phyloP scores from a whole-genome alignment of 2,797 vertebrate genomes.

The Ctenochaetus hawaiiensis region DNA sequence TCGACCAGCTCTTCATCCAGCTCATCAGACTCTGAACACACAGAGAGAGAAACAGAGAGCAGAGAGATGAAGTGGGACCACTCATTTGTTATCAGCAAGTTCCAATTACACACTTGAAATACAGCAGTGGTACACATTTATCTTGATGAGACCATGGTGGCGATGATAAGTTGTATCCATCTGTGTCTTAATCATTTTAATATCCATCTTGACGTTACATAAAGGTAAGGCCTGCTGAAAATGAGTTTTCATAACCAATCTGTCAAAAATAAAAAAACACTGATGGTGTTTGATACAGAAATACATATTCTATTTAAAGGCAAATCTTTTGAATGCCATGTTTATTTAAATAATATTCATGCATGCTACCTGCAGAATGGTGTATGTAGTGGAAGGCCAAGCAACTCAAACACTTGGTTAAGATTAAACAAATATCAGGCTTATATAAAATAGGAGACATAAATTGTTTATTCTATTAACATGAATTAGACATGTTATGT shows the following conservation, averaged over 20 bases:
- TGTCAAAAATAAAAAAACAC: neutral
- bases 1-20: slow-evolving; percentile 87
- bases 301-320: neutral
- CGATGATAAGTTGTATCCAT: slow-evolving; percentile 19
- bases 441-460: neutral
- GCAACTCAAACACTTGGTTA: too few species aligned
- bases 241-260: neutral
- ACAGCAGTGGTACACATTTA: slow-evolving; percentile 9
- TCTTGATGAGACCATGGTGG: neutral
- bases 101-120: slow-evolving; percentile 14
- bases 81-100: slow-evolving; percentile 20
- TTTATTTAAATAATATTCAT: neutral
- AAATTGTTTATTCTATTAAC: neutral
- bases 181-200: slow-evolving; percentile 13
- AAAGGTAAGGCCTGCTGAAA: slow-evolving; percentile 3
- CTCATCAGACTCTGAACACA: slow-evolving; percentile 82
- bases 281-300: neutral
- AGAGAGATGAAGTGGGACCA: neutral
- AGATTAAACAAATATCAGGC: too few species aligned
- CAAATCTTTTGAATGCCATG: neutral
- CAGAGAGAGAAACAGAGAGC: slow-evolving; percentile 19
- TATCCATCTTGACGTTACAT: slow-evolving; percentile 2
- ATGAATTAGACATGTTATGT: neutral
- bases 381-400: too few species aligned
- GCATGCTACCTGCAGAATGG: neutral